Evolutionary conservation across 2,797 vertebrate genomes (phyloP).

Genomic region (Jordanella pulchra): DNA sequence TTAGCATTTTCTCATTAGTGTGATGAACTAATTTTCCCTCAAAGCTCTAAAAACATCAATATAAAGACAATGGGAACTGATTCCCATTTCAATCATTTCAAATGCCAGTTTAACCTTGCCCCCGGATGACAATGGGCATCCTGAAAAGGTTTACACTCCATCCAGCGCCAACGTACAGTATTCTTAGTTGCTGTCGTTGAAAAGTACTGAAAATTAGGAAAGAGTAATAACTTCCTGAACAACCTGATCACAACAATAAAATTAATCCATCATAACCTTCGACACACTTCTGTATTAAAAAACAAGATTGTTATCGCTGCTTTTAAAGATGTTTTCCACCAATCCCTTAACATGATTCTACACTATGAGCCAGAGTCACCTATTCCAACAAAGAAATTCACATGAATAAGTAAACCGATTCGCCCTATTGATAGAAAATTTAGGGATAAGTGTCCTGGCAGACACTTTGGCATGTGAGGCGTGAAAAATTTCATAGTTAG

Average conservation of each 20-base stretch:
- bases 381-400: background rate
- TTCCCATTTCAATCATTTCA: background rate
- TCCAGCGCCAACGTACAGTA: background rate
- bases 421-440: background rate
- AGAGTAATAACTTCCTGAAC: background rate
- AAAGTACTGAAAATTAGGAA: background rate
- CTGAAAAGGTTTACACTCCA: background rate
- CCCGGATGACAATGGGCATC: no score
- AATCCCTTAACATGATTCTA: background rate
- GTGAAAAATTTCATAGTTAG: background rate
- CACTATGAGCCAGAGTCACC: background rate
- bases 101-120: no score
- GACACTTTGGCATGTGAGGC: background rate
- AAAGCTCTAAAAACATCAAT: no score
- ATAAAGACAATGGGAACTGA: conserved; percentile 1
- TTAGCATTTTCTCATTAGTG: conserved; percentile 30
- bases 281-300: background rate
- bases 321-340: background rate
- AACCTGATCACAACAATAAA: background rate
- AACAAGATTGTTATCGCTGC: no score
- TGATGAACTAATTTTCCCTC: no score
- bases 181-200: background rate
- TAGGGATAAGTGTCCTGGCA: background rate
- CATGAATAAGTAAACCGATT: background rate
- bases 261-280: background rate